Evolutionary conservation across 1,140 invertebrate species (phyloP).

Genomic region (Ctenoplectra terminalis): DNA sequence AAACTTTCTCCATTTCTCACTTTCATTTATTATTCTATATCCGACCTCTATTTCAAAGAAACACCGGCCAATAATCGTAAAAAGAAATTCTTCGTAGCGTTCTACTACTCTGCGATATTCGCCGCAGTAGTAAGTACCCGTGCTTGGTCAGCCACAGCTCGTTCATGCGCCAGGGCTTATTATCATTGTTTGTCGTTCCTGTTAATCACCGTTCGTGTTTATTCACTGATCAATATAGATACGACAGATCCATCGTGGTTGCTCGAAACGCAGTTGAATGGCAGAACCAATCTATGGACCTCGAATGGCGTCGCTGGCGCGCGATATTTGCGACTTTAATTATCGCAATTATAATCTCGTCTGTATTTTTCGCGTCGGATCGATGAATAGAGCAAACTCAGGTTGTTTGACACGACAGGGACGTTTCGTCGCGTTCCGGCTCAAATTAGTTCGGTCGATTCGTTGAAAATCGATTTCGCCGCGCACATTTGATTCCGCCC

Average conservation of each 20-base stretch:
- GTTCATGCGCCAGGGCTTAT: neutral
- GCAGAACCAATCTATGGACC: neutral
- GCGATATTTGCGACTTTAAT: conserved; percentile 40
- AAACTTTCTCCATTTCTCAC: neutral
- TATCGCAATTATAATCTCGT: conserved; percentile 18
- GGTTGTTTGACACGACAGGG: neutral
- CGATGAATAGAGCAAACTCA: neutral
- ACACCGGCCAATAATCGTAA: neutral
- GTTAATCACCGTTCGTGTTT: conserved; percentile 39
- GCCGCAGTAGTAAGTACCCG: neutral
- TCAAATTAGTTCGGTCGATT: conserved; percentile 18
- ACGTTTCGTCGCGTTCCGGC: neutral
- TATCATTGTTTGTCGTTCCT: conserved; percentile 29
- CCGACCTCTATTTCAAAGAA: neutral
- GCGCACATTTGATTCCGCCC: conserved; percentile 8
- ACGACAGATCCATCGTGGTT: conserved; percentile 2
- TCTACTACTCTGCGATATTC: neutral
- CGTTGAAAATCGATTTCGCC: conserved; percentile 16
- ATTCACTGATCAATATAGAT: neutral
- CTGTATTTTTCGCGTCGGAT: neutral
- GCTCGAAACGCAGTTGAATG: neutral
- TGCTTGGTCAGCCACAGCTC: neutral
- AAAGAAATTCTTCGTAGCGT: neutral
- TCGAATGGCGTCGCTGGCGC: neutral
- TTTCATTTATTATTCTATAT: neutral